Conservation (phyloP, 2,113 vertebrate genomes). For the Toxostoma redivivum region DNA sequence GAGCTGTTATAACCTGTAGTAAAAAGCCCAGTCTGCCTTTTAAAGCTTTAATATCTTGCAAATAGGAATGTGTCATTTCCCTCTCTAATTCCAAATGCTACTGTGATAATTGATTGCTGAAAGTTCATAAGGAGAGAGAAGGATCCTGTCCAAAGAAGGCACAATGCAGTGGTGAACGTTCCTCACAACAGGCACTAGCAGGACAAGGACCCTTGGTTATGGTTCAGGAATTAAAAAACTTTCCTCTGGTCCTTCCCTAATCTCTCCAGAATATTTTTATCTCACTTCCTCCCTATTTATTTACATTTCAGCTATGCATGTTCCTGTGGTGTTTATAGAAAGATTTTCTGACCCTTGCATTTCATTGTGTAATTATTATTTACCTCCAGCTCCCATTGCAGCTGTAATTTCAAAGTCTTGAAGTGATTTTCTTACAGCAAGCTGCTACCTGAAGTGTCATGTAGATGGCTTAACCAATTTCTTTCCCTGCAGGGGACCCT, state of each 20-base stretch:
- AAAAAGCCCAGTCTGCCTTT: neutral
- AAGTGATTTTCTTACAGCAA: neutral
- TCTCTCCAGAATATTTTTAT: neutral
- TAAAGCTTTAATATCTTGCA: neutral
- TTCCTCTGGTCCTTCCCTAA: neutral
- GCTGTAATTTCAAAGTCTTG: neutral
- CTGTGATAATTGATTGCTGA: neutral
- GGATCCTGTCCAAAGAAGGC: neutral
- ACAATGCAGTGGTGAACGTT: accelerated
- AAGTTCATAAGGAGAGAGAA: neutral
- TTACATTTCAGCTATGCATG: neutral
- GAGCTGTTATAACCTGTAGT: neutral
- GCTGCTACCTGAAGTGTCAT: neutral
- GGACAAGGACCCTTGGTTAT: neutral
- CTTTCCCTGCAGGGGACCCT: neutral
- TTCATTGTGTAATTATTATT: neutral
- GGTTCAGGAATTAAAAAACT: neutral
- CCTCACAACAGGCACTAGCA: neutral
- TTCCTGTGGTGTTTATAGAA: neutral
- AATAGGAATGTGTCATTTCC: neutral
- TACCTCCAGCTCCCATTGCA: neutral
- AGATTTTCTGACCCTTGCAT: neutral
- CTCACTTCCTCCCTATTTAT: neutral
- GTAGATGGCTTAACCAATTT: neutral
- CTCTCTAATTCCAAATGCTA: neutral